Percentiles rank a stretch among this genome's conserved stretches.
Conservation (phyloP, 2,113 vertebrate species). For the Mellivora capensis region DNA sequence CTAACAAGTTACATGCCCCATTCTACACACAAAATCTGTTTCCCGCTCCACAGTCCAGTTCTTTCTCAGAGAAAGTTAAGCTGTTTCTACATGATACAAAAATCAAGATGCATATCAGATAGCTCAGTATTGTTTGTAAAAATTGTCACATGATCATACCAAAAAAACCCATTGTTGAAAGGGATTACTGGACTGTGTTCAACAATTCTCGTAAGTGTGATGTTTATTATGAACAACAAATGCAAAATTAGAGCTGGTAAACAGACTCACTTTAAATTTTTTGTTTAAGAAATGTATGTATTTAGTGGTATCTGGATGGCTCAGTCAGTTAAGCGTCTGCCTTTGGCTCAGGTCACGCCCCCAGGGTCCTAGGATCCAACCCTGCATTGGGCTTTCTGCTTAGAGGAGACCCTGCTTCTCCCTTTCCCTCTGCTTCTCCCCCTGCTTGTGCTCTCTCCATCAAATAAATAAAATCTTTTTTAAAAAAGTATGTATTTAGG, state of each 20-base stretch:
- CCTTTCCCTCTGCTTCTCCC: too few relatives aligned
- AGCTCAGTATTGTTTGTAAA: background rate
- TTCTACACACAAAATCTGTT: background rate
- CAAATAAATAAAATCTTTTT: background rate
- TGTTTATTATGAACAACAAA: background rate
- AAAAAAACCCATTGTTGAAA: background rate
- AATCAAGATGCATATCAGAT: background rate
- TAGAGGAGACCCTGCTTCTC: too few relatives aligned
- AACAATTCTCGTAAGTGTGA: background rate
- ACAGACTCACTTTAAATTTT: background rate
- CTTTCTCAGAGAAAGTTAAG: background rate
- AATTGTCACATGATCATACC: background rate
- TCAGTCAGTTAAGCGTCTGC: background rate
- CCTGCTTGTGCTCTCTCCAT: too few relatives aligned
- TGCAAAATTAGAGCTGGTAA: background rate
- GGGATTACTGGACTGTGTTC: background rate
- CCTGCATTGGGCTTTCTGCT: too few relatives aligned
- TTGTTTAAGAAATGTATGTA: background rate
- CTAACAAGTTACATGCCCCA: background rate
- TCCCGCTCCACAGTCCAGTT: background rate
- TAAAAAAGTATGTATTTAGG: background rate
- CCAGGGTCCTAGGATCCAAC: too few relatives aligned
- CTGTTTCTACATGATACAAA: background rate
- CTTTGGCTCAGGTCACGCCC: too few relatives aligned
- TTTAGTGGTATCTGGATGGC: background rate